Base-by-base conservation (phyloP, 1,140 invertebrate genomes). In the Rhizoglyphus robini region DNA sequence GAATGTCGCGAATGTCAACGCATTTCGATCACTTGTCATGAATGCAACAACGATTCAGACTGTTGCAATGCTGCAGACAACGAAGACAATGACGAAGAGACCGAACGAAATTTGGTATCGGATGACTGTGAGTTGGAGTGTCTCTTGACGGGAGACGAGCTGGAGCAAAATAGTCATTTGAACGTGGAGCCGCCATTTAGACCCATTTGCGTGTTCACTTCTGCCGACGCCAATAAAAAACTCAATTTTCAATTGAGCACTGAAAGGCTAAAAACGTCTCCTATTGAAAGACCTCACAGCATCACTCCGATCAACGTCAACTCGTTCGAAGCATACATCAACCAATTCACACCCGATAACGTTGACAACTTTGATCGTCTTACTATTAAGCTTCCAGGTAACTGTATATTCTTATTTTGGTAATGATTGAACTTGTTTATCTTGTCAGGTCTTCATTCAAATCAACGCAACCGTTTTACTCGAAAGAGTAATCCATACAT, bases 231-330 rank as follows among this genome's bases (percentile, higher is more conserved):
- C 15, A 25, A 5, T 23, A 41, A 41, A 11, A 41, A 41, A 41
- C 8, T 41, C 36, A 41, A 41, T 41, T 41, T 41, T 11, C 8
- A 41, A 41, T 41, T 18, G 36, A 32, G 8, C 11, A 18, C 15
- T 3, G 27, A 60, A 46, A 34, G 31, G 73, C 79, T 84, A 25
- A 86, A 82, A 68, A 90, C 85, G n/a, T 88, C 83, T 70, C 87
- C 88, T 0, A 84, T 90, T 63, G 88, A 90, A 69, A 79, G 90
- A 68, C 90, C 90, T 20, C 79, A 89, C 5, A 88, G 87, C n/a
- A 86, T 84, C 25, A 87, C 87, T 46, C 87, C 87, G 2, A 83
- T 88, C 41, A 86, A 85, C 75, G 83, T 86, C 23, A 83, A 83
- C 3, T 80, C 84, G 25, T 75, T 91, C 48, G 87, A 90, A 71